Conservation (phyloP, 2,888 invertebrate species). For the Sisyra terminalis region DNA sequence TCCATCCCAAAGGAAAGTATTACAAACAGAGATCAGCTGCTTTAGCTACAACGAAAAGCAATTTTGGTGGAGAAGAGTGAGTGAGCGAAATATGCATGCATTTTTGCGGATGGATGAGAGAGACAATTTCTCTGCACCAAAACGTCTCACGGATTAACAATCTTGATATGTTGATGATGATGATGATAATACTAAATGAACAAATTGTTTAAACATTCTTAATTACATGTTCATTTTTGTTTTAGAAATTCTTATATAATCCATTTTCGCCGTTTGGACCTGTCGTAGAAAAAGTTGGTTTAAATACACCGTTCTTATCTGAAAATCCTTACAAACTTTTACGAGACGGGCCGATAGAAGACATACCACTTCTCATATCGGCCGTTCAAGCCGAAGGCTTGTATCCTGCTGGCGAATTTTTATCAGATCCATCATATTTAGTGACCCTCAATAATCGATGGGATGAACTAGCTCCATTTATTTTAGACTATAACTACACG, state of each 20-base stretch:
- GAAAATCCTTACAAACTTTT: conserved; percentile 46
- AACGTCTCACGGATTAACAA: no score
- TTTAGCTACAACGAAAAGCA: no score
- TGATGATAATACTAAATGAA: no score
- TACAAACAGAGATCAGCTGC: no score
- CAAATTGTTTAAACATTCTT: not conserved
- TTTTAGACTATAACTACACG: conserved; percentile 25
- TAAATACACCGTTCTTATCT: conserved; percentile 43
- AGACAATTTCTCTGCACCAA: no score
- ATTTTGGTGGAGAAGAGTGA: no score
- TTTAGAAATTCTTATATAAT: conserved; percentile 40
- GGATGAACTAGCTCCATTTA: conserved; percentile 22
- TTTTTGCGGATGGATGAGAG: no score
- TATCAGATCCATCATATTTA: conserved; percentile 8
- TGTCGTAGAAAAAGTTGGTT: conserved; percentile 38
- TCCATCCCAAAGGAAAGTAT: no score
- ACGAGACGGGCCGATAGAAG: conserved; percentile 36
- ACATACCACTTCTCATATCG: conserved; percentile 52
- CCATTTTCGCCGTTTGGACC: conserved; percentile 60
- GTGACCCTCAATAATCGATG: conserved; percentile 19
- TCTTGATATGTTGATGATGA: no score
- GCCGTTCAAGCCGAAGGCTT: conserved; percentile 56
- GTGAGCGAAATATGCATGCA: no score
- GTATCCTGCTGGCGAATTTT: conserved; percentile 9
- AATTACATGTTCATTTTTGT: conserved; percentile 10